phyloP scores from a whole-genome alignment of 2,797 vertebrate species.

The Galago senegalensis region DNA sequence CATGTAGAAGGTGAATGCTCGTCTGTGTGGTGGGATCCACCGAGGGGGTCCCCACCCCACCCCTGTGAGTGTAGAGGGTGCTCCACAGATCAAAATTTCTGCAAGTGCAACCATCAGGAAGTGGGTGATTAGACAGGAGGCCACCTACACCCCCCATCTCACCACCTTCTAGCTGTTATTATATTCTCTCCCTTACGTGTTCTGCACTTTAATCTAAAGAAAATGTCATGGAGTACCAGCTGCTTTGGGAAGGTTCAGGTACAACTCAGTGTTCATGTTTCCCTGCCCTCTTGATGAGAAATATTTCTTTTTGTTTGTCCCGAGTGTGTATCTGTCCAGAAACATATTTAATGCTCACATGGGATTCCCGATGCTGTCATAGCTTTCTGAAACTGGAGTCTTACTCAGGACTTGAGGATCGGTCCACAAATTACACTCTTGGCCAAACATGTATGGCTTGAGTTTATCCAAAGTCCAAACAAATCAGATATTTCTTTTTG shows the following conservation, averaged over 20 bases:
- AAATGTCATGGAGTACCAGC: not conserved
- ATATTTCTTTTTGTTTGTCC: not conserved
- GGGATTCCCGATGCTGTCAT: not conserved
- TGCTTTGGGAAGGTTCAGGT: not conserved
- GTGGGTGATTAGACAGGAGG: not conserved
- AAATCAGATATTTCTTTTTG: constrained; percentile 79
- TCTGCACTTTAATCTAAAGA: not conserved
- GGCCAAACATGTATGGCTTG: constrained; percentile 67
- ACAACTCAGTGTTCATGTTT: not conserved
- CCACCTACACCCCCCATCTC: not conserved
- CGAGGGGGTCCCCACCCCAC: not conserved
- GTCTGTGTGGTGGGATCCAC: not conserved
- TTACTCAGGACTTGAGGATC: constrained; percentile 11
- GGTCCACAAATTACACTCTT: constrained; percentile 62
- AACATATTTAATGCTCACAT: not conserved
- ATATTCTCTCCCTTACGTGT: not conserved
- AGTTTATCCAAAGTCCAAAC: constrained; percentile 82
- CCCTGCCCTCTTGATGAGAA: not conserved
- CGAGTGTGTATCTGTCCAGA: constrained; percentile 40
- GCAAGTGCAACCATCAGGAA: not conserved
- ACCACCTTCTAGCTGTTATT: not conserved
- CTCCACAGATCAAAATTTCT: not conserved
- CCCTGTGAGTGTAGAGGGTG: not conserved
- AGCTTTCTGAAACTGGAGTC: constrained; percentile 51
- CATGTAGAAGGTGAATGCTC: no score